A percentile compares a stretch with the other conserved stretches of the same genome.
These are phyloP conservation scores for Amphiprion percula DNA, from an alignment of 2,113 vertebrate genomes.

Conservation along the genomic window DNA sequence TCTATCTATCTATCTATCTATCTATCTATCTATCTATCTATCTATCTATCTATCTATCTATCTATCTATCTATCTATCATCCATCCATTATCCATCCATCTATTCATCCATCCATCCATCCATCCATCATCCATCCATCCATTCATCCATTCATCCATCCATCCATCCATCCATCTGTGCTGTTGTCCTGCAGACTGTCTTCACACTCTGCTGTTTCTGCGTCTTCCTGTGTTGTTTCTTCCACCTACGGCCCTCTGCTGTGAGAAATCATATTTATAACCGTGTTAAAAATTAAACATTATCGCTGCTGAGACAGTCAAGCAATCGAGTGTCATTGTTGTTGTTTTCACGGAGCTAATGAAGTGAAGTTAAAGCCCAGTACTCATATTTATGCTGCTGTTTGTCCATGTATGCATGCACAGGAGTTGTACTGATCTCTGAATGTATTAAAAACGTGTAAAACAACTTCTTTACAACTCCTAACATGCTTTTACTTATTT, in stretches of 20 bases:
- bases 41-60: background rate
- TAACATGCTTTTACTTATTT: too few relatives aligned
- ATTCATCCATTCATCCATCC: too few relatives aligned
- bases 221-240: slow-evolving; percentile 48
- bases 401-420: too few relatives aligned
- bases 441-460: too few relatives aligned
- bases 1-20: too few relatives aligned
- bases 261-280: slow-evolving; percentile 61
- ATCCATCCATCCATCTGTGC: background rate
- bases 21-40: background rate
- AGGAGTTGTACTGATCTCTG: too few relatives aligned
- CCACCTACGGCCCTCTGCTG: slow-evolving; percentile 63
- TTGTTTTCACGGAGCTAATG: too few relatives aligned
- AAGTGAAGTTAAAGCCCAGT: too few relatives aligned
- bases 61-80: too few relatives aligned
- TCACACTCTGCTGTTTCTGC: slow-evolving; percentile 43
- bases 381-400: too few relatives aligned
- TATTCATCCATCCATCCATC: background rate
- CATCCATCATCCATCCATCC: background rate
- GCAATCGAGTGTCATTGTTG: too few relatives aligned
- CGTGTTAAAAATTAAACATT: slow-evolving; percentile 24
- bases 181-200: slow-evolving; percentile 5
- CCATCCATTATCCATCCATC: background rate
- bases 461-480: too few relatives aligned
- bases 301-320: background rate